Base-by-base conservation (phyloP, 2,113 vertebrate genomes). In the Vidua chalybeata region DNA sequence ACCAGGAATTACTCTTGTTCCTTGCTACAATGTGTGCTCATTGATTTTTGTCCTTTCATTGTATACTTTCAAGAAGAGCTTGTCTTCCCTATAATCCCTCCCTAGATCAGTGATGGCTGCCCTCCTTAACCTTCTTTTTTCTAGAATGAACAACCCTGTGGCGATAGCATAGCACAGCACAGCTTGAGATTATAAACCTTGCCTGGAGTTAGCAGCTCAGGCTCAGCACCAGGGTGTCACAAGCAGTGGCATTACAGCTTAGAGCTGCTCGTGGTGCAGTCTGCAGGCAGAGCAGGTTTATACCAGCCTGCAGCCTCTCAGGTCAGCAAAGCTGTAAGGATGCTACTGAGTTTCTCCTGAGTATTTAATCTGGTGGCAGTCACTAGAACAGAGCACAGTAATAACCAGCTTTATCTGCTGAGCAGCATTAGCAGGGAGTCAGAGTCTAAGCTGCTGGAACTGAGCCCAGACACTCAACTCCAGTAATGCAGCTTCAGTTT, bases 351-450 rank as follows among this genome's bases (percentile, higher is more conserved):
- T 49, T 95, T 56, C 37, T 41, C 75, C 56, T 0, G 0, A 81
- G 75, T 56, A 26, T 89, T 84, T 87, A 87, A 91, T 96, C 90
- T 10, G 3, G 46, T 66, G 61, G 55, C 68, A 66, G 24, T 69
- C 90, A 77, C 59, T 58, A 91, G 92, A 89, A 89, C 64, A 66
- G 59, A 89, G 92, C 68, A 58, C 87, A 54, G 84, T 67, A 91
- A 94, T 93, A 91, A 71, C 90, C 45, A 59, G 69, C 76, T 93
- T 94, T 94, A 87, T 81, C 90, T 89, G 55, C 77, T 94, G 78
- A 95, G 88, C 68, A 89, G 84, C 69, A 84, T 93, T 93, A 91
- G 61, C 88, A 67, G 55, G 39, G 90, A 78, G 84, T 91, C 84
- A 84, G 46, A 95, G 51, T 31, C 69, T 75, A 78, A 93, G 81